Evolutionary conservation across 2,797 vertebrate genomes (phyloP).

Genomic region (Erithacus rubecula): DNA sequence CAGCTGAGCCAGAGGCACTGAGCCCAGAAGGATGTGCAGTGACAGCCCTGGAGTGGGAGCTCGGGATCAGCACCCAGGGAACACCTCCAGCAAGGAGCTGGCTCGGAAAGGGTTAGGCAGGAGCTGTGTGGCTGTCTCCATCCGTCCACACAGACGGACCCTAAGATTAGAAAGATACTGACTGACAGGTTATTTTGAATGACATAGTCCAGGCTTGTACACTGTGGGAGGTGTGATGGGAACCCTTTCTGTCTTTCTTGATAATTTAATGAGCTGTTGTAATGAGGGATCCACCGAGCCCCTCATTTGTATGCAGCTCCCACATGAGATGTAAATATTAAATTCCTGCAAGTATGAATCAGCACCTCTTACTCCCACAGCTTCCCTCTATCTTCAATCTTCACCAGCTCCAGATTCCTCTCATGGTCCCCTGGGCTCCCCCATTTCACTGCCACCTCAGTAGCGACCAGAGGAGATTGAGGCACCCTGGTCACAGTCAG

Average conservation of each 20-base stretch:
- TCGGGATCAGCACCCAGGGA: background rate
- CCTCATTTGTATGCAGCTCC: slow-evolving; percentile 61
- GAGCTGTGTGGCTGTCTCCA: background rate
- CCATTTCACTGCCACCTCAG: background rate
- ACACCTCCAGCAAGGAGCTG: background rate
- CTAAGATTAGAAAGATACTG: background rate
- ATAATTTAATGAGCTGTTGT: slow-evolving; percentile 61
- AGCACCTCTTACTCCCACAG: slow-evolving; percentile 60
- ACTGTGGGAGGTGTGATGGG: slow-evolving; percentile 44
- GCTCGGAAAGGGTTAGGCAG: background rate
- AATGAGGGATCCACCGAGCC: slow-evolving; percentile 51
- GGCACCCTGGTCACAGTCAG: background rate
- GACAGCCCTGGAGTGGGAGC: accelerated
- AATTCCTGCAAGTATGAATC: slow-evolving; percentile 60
- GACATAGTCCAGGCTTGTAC: slow-evolving; percentile 29
- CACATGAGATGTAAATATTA: slow-evolving; percentile 56
- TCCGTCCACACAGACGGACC: background rate
- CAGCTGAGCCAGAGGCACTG: accelerated
- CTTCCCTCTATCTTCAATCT: background rate
- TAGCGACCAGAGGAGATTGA: background rate
- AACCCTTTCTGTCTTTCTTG: slow-evolving; percentile 47
- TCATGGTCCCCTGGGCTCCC: background rate
- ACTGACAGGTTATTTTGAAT: background rate
- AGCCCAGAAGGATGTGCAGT: background rate
- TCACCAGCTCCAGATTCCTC: background rate